Conservation (phyloP, 2,797 vertebrate genomes). For the Spea hammondii region DNA sequence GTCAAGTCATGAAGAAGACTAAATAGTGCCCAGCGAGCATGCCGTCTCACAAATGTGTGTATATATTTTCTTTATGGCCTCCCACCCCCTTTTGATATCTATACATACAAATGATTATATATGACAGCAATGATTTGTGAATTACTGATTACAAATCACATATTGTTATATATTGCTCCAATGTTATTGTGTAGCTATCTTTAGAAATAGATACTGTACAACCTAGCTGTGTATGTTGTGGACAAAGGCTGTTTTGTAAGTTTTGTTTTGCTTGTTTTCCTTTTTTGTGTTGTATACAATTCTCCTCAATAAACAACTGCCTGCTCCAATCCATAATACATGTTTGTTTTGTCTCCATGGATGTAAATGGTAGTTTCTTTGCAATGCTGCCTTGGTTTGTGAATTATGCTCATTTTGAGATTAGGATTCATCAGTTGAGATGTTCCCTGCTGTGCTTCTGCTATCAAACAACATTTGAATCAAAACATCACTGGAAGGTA, state of each 20-base stretch:
- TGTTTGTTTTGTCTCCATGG: conserved; percentile 45
- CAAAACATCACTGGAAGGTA: conserved; percentile 96
- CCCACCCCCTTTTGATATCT: too few relatives aligned
- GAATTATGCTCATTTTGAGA: conserved; percentile 86
- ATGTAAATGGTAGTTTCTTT: conserved; percentile 61
- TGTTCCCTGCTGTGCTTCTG: conserved; percentile 80
- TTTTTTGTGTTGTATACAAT: background rate
- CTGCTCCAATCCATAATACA: conserved; percentile 18
- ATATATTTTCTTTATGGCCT: too few relatives aligned
- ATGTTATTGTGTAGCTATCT: background rate
- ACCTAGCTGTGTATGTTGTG: too few relatives aligned
- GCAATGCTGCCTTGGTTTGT: conserved; percentile 69
- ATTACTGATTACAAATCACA: background rate
- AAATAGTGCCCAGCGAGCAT: too few relatives aligned
- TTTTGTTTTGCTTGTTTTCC: too few relatives aligned
- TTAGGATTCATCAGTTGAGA: conserved; percentile 96
- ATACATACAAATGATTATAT: background rate
- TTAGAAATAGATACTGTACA: background rate
- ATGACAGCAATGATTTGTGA: background rate
- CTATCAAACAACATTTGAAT: conserved; percentile 85
- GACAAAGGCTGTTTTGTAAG: too few relatives aligned
- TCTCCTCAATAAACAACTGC: conserved; percentile 4
- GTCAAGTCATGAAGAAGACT: too few relatives aligned
- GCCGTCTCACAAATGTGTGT: too few relatives aligned
- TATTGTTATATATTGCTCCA: background rate